Evolutionary conservation across 2,113 vertebrate species (phyloP).

Genomic region (Istiophorus platypterus): DNA sequence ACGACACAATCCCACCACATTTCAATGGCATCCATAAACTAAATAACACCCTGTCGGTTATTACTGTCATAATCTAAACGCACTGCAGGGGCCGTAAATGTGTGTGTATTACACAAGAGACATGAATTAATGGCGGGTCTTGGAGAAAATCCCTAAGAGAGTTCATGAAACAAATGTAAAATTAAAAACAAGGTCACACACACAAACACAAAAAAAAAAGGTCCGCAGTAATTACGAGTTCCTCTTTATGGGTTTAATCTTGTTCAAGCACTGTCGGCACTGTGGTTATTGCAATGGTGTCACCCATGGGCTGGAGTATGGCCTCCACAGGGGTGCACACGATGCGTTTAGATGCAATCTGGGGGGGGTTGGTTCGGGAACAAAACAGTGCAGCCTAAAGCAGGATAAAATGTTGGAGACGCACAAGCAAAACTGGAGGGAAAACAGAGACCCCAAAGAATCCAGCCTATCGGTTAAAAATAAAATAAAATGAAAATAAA

Average conservation of each 20-base stretch:
- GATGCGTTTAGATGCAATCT: constrained; percentile 1
- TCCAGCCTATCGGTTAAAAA: neutral
- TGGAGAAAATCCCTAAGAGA: neutral
- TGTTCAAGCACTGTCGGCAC: constrained; percentile 6
- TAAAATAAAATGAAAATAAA: no score
- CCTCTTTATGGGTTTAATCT: constrained; percentile 40
- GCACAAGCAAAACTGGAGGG: neutral
- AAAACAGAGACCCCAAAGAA: neutral
- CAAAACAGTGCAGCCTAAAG: constrained; percentile 5
- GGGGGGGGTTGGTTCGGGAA: neutral
- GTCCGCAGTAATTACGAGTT: neutral
- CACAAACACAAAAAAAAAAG: no score
- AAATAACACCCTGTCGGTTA: constrained; percentile 47
- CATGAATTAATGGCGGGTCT: constrained; percentile 42
- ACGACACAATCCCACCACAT: constrained; percentile 25
- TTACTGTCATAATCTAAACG: constrained; percentile 49
- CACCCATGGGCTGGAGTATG: neutral
- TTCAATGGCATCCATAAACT: constrained; percentile 41
- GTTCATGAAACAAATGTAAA: constrained; percentile 83
- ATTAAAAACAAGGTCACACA: constrained; percentile 23
- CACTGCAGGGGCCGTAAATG: constrained; percentile 5
- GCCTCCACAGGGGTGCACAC: neutral
- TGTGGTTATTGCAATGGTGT: neutral
- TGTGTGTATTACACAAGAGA: constrained; percentile 21
- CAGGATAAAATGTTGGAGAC: neutral